Base-by-base conservation (phyloP, 2,113 vertebrate species). In the Oryzias woworae region DNA sequence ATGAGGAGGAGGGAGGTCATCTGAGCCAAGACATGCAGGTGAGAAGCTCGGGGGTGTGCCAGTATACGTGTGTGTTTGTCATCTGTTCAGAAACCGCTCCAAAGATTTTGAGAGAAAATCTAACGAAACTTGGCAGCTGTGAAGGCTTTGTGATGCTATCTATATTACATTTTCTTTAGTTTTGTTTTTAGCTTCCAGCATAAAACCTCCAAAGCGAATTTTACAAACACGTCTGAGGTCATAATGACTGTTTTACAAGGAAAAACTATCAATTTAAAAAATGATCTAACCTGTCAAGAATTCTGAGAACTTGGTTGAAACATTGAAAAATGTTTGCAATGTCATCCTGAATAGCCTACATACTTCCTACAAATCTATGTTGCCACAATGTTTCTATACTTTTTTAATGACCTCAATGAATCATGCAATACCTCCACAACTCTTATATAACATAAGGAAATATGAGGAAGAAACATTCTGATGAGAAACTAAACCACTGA, bases 1-100 rank as follows among this genome's bases (percentile, higher is more conserved):
- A 24, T 31, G 50, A 15, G 51, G 53, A 16, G 66, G 48, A 50
- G 46, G 68, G 6, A 15, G 77, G 83, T 89, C 74, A 73, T 67
- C 48, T n/a, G 59, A 70, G 58, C 23, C 45, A 51, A 71, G 55
- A 65, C 50, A 50, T 63, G 53, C 36, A 79, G 70, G 62, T 79
- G 70, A 73, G 61, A 15, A 66, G 61, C 28, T 26, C 66, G 45
- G 49, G 53, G 52, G 46, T 41, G 4, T 31, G 43, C 1, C 4
- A n/a, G 17, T 36, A 3, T 18, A 5, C 10, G 1, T 53, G 52
- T 18, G 28, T 41, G 50, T 41, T n/a, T 18, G n/a, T 18, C n/a
- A 48, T 53, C 54, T 43, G 22, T n/a, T 63, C 41, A 47, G 15
- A 61, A 50, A 66, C 31, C 17, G 28, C 36, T 44, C 36, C 26